Base-by-base conservation (phyloP, 1,140 invertebrate genomes). In the Aplysia californica region DNA sequence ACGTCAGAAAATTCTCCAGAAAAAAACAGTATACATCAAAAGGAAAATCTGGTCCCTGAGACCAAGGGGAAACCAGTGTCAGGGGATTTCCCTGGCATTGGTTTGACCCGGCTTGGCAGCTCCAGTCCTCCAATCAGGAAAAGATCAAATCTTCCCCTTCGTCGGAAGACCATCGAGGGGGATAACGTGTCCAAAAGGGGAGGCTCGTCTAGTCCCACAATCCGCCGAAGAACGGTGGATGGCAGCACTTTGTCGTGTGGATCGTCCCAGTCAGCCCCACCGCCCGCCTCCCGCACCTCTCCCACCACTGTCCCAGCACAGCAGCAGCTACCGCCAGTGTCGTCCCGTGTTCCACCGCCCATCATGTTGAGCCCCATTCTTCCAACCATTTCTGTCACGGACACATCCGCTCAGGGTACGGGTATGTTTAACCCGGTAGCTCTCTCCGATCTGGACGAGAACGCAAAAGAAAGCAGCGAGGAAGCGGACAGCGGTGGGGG, bases 121-220 rank as follows among this genome's bases (percentile, higher is more conserved):
- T 39, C 72, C n/a, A 75, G 72, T 26, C 72, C 72, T 31, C 61
- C 72, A 15, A 66, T 29, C 20, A 41, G 59, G 29, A 65, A 41
- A 31, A 65, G 56, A 66, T 66, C 72, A 26, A 66, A 66, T 23
- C 21, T 75, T 26, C 72, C 72, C 2, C 41, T 58, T 26, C 10
- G 72, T 35, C 64, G 72, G 41, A 75, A 41, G 31, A 75, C 72
- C n/a, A 75, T 75, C 35, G 72, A 75, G 41, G 72, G 59, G n/a
- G 72, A 75, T 23, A 66, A 33, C 4, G 72, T 75, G 15, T 3
- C 58, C 38, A 75, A 66, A 55, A 75, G 72, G 66, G 72, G 39
- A 18, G 61, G 61, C 20, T 75, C 72, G 3, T 75, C 72, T 33
- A 75, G 72, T 66, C 72, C 72, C 26, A 75, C 72, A 6, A 75